Evolutionary conservation across 2,113 vertebrate species (phyloP), one percentile per base, ranked within the genome.

Genomic region (Triplophysa siluroides): DNA sequence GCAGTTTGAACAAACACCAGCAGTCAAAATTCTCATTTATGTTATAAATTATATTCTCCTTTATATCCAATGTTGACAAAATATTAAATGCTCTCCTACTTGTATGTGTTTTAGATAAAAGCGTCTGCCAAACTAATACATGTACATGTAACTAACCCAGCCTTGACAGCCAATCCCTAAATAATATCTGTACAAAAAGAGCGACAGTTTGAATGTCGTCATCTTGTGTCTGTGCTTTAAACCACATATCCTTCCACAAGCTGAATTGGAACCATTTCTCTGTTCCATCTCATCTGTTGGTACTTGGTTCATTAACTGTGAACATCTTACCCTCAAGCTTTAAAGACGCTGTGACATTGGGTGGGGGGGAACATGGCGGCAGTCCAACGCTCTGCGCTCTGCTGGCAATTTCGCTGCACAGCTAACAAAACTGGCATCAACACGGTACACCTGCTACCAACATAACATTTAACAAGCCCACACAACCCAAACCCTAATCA

Each of bases 391-490:
- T 84, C 90, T 91, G 89, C 62, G 74, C 85, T 84, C 90, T 91
- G 89, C 77, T 89, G 86, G 88, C 87, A 88, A 90, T 91, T 90
- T 90, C 83, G 83, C 83, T 82, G 76, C 87, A 84, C 88, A 84
- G 88, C 85, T 78, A 85, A 85, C 84, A 85, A 88, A 90, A 89
- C 89, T 91, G 91, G 91, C 90, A 91, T 85, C 70, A 3, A 38
- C 86, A 76, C 83, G n/a, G 68, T 88, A 89, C 92, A 92, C 91
- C 92, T 92, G 92, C 92, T 92, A 87, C 90, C 89, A 85, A 83
- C 86, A 85, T 83, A 68, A 83, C 86, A 78, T 81, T 74, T 83
- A 71, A 78, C 72, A 64, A 71, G 56, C 41, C 56, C 76, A 78
- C 62, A 73, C 56, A n/a, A 61, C 26, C 41, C 62, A 26, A 73